Conservation (phyloP, 2,797 vertebrate species). For the Neoniphon sammara region DNA sequence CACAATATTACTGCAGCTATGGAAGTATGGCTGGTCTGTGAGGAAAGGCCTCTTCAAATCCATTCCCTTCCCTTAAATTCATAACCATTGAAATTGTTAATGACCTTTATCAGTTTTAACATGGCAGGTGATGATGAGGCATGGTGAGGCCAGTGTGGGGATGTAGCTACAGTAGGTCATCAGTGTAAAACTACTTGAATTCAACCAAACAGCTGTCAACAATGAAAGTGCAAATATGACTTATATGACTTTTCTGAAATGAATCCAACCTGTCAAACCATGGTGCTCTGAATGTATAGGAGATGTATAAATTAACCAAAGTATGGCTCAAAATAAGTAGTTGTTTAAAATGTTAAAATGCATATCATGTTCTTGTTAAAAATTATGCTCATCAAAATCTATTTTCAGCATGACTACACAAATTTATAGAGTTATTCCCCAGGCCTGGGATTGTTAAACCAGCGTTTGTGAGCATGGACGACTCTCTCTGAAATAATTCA, state of each 20-base stretch:
- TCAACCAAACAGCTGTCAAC: conserved; percentile 19
- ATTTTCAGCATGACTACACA: too few species aligned
- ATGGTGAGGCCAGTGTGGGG: conserved; percentile 1
- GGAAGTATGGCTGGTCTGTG: conserved; percentile 23
- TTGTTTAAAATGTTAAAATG: too few species aligned
- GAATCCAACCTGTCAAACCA: too few species aligned
- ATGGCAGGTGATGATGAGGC: conserved; percentile 20
- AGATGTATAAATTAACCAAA: too few species aligned
- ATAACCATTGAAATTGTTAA: conserved; percentile 7
- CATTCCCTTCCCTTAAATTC: conserved; percentile 13
- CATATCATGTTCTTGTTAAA: too few species aligned
- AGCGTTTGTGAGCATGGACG: too few species aligned
- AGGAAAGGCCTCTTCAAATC: conserved; percentile 25
- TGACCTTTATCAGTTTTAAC: neutral
- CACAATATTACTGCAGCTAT: neutral
- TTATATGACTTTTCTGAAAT: conserved; percentile 36
- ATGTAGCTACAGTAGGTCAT: conserved; percentile 18
- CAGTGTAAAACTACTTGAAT: conserved; percentile 46
- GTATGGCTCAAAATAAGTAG: too few species aligned
- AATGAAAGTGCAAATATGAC: conserved; percentile 46
- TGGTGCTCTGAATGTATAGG: too few species aligned
- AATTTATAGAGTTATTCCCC: too few species aligned
- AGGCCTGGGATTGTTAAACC: too few species aligned
- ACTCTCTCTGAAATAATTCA: too few species aligned
- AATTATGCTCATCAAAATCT: too few species aligned